Evolutionary conservation across 2,797 vertebrate genomes (phyloP).

Genomic region (Sebastes matsubarae): DNA sequence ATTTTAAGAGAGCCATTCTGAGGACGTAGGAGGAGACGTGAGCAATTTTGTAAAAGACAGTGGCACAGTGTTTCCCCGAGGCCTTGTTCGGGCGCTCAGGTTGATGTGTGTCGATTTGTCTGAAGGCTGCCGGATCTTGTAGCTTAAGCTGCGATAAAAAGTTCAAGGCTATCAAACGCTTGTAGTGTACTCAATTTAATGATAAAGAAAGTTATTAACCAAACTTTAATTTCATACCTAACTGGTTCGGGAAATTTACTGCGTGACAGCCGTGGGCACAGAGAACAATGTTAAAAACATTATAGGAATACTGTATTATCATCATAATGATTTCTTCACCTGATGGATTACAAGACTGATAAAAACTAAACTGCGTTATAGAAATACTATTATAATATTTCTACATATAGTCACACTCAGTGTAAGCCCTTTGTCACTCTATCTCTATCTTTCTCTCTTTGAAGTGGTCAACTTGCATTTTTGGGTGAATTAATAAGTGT

Average conservation of each 20-base stretch:
- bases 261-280: conserved; percentile 26
- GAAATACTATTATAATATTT: not conserved
- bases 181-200: conserved; percentile 42
- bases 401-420: not conserved
- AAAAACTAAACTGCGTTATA: not conserved
- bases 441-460: not conserved
- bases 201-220: conserved; percentile 63
- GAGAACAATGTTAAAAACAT: conserved; percentile 23
- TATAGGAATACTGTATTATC: conserved; percentile 27
- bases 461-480: not conserved
- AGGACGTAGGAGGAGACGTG: conserved; percentile 21
- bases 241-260: conserved; percentile 50
- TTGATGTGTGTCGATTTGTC: conserved; percentile 54
- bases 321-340: conserved; percentile 8
- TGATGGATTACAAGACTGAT: not conserved
- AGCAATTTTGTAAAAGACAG: conserved; percentile 20
- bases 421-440: not conserved
- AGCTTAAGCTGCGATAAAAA: conserved; percentile 58
- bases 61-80: conserved; percentile 31
- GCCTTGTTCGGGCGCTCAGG: conserved; percentile 23
- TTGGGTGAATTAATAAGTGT: not conserved
- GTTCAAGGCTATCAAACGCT: conserved; percentile 50
- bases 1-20: conserved; percentile 14
- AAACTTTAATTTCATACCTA: conserved; percentile 66
- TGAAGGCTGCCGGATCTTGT: conserved; percentile 51